phyloP scores from a whole-genome alignment of 2,888 invertebrate species.

The Cheiracanthium punctorium region DNA sequence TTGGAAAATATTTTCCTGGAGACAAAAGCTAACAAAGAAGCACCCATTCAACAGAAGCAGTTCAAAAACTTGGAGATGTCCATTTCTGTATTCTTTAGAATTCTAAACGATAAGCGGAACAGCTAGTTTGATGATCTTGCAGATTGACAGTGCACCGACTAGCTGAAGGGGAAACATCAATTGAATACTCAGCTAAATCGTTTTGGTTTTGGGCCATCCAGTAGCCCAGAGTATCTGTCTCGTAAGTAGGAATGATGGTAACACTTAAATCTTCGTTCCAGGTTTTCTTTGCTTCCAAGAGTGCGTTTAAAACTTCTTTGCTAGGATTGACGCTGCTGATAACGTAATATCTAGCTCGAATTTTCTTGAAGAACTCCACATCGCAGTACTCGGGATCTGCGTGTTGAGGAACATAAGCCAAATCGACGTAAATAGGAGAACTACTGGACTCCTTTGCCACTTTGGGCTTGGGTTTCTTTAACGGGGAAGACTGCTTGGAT shows the following conservation, averaged over 20 bases:
- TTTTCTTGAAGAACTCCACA: constrained; percentile 93
- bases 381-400: constrained; percentile 95
- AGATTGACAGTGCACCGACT: constrained; percentile 97
- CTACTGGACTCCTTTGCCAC: constrained; percentile 37
- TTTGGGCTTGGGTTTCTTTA: constrained; percentile 47
- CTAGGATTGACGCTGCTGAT: constrained; percentile 96
- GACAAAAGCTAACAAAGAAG: constrained; percentile 62
- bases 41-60: constrained; percentile 65
- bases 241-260: constrained; percentile 98
- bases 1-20: constrained; percentile 40
- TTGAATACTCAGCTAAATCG: constrained; percentile 90
- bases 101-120: constrained; percentile 97
- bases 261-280: constrained; percentile 82
- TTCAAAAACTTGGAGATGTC: constrained; percentile 37
- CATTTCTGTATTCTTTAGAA: constrained; percentile 80
- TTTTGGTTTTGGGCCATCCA: constrained; percentile 98
- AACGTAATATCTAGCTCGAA: constrained; percentile 95
- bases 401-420: constrained; percentile 97
- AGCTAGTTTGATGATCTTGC: constrained; percentile 97
- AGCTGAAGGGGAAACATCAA: constrained; percentile 96
- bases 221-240: constrained; percentile 95
- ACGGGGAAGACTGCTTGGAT: constrained; percentile 53
- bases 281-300: constrained; percentile 87
- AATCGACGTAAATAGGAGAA: constrained; percentile 85
- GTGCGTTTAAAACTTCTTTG: constrained; percentile 93